Conservation (phyloP, 2,113 vertebrate genomes). For the Rhinichthys klamathensis region DNA sequence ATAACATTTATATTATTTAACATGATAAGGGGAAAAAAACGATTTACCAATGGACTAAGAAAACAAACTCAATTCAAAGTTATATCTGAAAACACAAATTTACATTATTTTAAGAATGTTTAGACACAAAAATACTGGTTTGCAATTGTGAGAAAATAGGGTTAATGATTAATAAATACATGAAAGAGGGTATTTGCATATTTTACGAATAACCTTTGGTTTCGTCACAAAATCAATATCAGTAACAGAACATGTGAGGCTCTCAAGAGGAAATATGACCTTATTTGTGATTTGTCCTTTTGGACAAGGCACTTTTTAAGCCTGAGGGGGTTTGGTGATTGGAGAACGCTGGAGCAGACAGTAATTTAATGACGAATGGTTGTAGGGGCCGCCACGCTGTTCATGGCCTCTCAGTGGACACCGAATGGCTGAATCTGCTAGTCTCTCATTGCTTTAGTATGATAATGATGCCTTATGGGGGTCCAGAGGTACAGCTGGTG, state of each 20-base stretch:
- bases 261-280: slow-evolving; percentile 31
- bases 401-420: slow-evolving; percentile 14
- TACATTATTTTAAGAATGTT: too few relatives aligned
- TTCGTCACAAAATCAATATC: slow-evolving; percentile 33
- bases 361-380: slow-evolving; percentile 51
- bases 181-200: slow-evolving; percentile 9
- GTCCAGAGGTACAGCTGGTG: slow-evolving; percentile 7
- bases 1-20: background rate
- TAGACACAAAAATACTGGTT: background rate
- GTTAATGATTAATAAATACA: background rate
- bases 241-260: background rate
- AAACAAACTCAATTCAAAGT: background rate
- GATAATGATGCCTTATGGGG: slow-evolving; percentile 37
- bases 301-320: slow-evolving; percentile 34
- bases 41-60: background rate
- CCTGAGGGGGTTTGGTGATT: slow-evolving; percentile 39
- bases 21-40: background rate
- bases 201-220: background rate
- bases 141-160: background rate
- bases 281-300: slow-evolving; percentile 49
- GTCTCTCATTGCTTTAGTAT: slow-evolving; percentile 43
- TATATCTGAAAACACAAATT: background rate
- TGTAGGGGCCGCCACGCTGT: background rate
- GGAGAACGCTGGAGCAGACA: slow-evolving; percentile 25
- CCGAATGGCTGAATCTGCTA: slow-evolving; percentile 11